These are phyloP conservation scores for Diachrysia chrysitis DNA, from an alignment of 2,888 invertebrate species.

Conservation along the genomic window DNA sequence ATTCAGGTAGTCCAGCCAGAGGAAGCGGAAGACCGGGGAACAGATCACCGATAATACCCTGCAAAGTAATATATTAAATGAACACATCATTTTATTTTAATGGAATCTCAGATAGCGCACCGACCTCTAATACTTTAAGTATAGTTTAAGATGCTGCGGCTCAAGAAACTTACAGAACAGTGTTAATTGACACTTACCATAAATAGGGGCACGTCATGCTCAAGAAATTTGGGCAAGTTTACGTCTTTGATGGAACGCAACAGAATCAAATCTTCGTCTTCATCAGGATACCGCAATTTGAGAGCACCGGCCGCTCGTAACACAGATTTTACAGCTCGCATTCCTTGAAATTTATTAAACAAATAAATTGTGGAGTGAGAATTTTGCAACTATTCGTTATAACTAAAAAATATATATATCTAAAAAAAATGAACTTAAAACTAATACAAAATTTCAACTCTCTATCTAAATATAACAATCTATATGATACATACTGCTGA, in stretches of 20 bases:
- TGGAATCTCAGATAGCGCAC: too few species aligned
- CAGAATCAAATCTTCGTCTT: constrained; percentile 95
- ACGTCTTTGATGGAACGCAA: constrained; percentile 97
- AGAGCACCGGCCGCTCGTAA: constrained; percentile 97
- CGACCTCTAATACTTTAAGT: too few species aligned
- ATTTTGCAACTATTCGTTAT: too few species aligned
- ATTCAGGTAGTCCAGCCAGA: constrained; percentile 92
- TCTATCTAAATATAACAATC: too few species aligned
- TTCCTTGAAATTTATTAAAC: constrained; percentile 83
- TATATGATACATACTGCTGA: too few species aligned
- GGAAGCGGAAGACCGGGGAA: constrained; percentile 96
- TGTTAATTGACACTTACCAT: constrained; percentile 83
- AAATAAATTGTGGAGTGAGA: too few species aligned
- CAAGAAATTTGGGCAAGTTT: constrained; percentile 97
- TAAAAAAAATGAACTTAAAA: too few species aligned
- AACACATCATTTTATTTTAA: neutral
- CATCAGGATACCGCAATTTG: constrained; percentile 96
- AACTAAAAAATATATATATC: too few species aligned
- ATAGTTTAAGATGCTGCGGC: too few species aligned
- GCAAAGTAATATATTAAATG: neutral
- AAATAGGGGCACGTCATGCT: constrained; percentile 96
- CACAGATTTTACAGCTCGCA: constrained; percentile 98
- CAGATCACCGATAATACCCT: constrained; percentile 97
- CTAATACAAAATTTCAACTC: too few species aligned
- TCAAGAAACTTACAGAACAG: neutral